These are phyloP conservation scores for Neosilurus hyrtlii DNA, from an alignment of 2,797 vertebrate species.

Conservation along the genomic window DNA sequence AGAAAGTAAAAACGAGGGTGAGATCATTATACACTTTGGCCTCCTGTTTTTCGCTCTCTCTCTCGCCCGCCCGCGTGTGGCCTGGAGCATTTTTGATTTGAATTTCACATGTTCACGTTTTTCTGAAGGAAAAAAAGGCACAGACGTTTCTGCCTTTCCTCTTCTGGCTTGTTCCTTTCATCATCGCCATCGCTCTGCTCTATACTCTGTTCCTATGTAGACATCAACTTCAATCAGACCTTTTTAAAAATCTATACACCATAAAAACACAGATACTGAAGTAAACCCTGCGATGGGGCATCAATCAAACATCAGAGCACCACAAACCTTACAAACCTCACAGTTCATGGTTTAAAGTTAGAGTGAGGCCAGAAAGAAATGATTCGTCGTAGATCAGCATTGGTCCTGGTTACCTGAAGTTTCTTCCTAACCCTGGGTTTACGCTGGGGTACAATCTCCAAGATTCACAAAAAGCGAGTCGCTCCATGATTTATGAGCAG, in stretches of 20 bases:
- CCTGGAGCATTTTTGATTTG: neutral
- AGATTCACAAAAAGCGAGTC: too few relatives aligned
- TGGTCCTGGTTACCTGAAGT: neutral
- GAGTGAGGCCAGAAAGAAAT: neutral
- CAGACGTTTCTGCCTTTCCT: neutral
- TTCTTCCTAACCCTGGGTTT: neutral
- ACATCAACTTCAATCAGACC: neutral
- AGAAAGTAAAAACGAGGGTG: slow-evolving; percentile 7
- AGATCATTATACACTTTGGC: slow-evolving; percentile 14
- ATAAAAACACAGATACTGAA: neutral
- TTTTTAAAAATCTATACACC: neutral
- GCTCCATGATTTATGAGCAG: too few relatives aligned
- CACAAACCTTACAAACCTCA: neutral
- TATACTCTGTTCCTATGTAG: neutral
- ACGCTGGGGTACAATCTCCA: too few relatives aligned
- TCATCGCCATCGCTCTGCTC: neutral
- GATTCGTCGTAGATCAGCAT: neutral
- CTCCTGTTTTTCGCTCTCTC: neutral
- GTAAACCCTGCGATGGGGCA: neutral
- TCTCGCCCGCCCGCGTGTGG: neutral
- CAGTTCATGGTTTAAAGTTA: neutral
- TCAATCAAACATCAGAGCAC: neutral
- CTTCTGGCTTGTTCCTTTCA: neutral
- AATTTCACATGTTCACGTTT: slow-evolving; percentile 3
- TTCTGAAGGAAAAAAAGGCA: neutral